Evolutionary conservation across 1,140 invertebrate genomes (phyloP), one percentile per base, ranked within the genome.

Genomic region (Drosophila gunungcola): DNA sequence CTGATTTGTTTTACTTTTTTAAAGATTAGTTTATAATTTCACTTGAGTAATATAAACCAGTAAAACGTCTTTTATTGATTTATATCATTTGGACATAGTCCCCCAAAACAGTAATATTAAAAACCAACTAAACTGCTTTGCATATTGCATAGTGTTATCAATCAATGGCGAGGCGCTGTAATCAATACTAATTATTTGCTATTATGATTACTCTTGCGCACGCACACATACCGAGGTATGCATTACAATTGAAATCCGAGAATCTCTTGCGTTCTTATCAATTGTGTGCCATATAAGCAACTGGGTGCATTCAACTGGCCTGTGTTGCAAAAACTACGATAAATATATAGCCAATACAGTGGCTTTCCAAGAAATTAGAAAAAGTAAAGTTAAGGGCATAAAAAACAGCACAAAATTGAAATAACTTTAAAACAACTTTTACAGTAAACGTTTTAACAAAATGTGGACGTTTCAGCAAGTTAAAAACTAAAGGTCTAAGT

Each of bases 161-260:
- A 69, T 63, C 68, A 46, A 74, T 63, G 49, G 61, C 2, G 12
- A 34, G 53, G 58, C 32, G 45, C 73, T 80, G 70, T 72, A 80
- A 61, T 82, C 79, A 88, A 88, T 86, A 86, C 62, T 82, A 76
- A 86, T 86, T 88, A 88, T 62, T 83, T 79, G 63, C 51, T 68
- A 72, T 79, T 86, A 82, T 86, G 70, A 80, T 61, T 62, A 65
- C 83, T 61, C 51, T 60, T 41, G 36, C 36, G 16, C 34, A 25
- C 32, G 21, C 56, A 62, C 29, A 36, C 39, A 29, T 34, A 49
- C 45, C 4, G 4, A n/a, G 11, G 10, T 34, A 52, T 51, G 46
- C 32, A 69, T 67, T 67, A 43, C 60, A 68, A 68, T 64, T 51
- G 64, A 46, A 65, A 65, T 65, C 64, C 36, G 42, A 69, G 64